These are phyloP conservation scores for Flexamia atlantica DNA, from an alignment of 2,888 invertebrate genomes.

Conservation along the genomic window DNA sequence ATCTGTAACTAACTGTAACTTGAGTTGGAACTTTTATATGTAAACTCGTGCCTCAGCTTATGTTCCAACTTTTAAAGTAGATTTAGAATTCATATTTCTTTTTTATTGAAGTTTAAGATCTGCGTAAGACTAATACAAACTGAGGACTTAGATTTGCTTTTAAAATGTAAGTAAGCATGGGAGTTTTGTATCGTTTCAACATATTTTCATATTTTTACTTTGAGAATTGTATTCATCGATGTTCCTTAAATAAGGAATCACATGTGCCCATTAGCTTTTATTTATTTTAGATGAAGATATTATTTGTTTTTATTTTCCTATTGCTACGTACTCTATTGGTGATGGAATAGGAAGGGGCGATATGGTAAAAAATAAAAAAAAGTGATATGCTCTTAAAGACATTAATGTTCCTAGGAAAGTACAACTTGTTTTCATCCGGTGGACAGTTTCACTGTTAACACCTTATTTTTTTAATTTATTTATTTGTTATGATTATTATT, in stretches of 20 bases:
- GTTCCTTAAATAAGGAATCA: slow-evolving; percentile 2
- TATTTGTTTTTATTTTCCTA: slow-evolving; percentile 22
- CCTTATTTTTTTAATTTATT: slow-evolving; percentile 7
- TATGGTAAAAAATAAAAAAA: neutral
- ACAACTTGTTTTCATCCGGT: slow-evolving; percentile 29
- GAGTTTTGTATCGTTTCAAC: slow-evolving; percentile 4
- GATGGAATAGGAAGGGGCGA: slow-evolving; percentile 14
- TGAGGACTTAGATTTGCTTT: slow-evolving; percentile 23
- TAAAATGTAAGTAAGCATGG: neutral
- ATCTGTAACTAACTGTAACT: neutral
- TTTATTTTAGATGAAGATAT: slow-evolving; percentile 33
- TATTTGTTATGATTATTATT: slow-evolving; percentile 1
- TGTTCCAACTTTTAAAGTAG: slow-evolving; percentile 43
- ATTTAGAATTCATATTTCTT: slow-evolving; percentile 23
- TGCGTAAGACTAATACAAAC: neutral
- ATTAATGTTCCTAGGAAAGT: slow-evolving; percentile 16
- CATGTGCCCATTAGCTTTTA: slow-evolving; percentile 5
- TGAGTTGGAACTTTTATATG: slow-evolving; percentile 48
- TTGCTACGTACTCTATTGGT: slow-evolving; percentile 19
- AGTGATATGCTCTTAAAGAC: slow-evolving; percentile 1
- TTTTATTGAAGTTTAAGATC: slow-evolving; percentile 16
- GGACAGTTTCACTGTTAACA: neutral
- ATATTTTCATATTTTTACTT: slow-evolving; percentile 25
- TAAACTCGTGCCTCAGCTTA: slow-evolving; percentile 51
- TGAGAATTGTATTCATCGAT: neutral